Evolutionary conservation across 2,888 invertebrate genomes (phyloP).

Genomic region (Harpalus rufipes): DNA sequence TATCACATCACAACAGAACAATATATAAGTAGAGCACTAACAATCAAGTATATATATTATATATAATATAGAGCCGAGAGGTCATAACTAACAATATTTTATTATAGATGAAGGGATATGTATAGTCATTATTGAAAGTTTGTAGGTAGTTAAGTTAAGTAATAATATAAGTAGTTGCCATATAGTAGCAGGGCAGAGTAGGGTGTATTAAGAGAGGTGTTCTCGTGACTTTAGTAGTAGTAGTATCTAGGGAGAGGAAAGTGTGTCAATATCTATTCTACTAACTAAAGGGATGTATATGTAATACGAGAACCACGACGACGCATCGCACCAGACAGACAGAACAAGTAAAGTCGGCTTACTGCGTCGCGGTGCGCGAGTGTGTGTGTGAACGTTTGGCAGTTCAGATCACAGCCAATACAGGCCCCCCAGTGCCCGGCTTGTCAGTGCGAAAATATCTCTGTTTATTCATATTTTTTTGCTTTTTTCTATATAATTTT

Average conservation of each 20-base stretch:
- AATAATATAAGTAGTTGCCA: slow-evolving; percentile 53
- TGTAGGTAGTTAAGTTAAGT: slow-evolving; percentile 48
- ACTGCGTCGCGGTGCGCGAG: slow-evolving; percentile 62
- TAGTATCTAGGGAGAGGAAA: background rate
- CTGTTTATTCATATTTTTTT: slow-evolving; percentile 70
- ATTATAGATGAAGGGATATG: slow-evolving; percentile 76
- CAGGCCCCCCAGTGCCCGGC: slow-evolving; percentile 74
- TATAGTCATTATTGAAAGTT: slow-evolving; percentile 75
- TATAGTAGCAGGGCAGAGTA: slow-evolving; percentile 45
- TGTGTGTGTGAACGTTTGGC: slow-evolving; percentile 73
- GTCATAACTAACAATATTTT: slow-evolving; percentile 67
- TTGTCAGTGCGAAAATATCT: slow-evolving; percentile 71
- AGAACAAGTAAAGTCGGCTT: slow-evolving; percentile 58
- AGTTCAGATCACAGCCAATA: slow-evolving; percentile 77
- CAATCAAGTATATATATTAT: slow-evolving; percentile 72
- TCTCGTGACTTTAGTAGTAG: slow-evolving; percentile 11
- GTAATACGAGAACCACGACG: slow-evolving; percentile 25
- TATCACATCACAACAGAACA: slow-evolving; percentile 78
- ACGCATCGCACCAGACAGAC: slow-evolving; percentile 59
- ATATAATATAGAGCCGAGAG: slow-evolving; percentile 67
- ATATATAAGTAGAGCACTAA: slow-evolving; percentile 76
- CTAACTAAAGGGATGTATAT: background rate
- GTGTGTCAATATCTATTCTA: background rate
- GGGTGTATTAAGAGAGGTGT: slow-evolving; percentile 35
- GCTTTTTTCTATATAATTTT: slow-evolving; percentile 73